These are phyloP conservation scores for Botia almorhae DNA, from an alignment of 2,797 vertebrate species.

Conservation along the genomic window DNA sequence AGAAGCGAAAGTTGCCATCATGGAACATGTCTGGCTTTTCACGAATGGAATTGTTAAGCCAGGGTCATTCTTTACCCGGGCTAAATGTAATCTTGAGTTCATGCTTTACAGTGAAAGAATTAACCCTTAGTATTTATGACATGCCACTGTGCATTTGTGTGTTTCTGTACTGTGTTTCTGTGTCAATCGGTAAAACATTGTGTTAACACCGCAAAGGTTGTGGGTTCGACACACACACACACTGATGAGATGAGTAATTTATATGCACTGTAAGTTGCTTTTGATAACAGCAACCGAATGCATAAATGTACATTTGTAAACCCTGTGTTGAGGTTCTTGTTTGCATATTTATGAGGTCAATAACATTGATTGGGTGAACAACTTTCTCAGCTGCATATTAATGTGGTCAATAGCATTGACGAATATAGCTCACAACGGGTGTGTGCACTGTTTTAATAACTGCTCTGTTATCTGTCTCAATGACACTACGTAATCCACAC, in stretches of 20 bases:
- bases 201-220: too few species aligned
- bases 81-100: neutral
- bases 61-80: too few species aligned
- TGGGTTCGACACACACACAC: too few species aligned
- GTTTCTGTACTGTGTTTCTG: too few species aligned
- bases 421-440: neutral
- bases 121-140: neutral
- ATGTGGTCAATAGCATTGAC: neutral
- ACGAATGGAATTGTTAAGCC: neutral
- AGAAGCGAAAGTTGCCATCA: neutral
- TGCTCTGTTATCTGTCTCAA: neutral
- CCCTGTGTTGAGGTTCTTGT: neutral
- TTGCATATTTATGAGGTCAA: slow-evolving; percentile 12
- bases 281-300: too few species aligned
- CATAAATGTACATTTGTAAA: neutral
- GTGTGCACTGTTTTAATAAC: neutral
- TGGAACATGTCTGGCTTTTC: neutral
- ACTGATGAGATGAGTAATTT: too few species aligned
- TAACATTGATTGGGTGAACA: neutral
- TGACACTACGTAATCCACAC: neutral
- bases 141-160: too few species aligned
- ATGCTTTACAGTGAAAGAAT: neutral
- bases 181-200: too few species aligned
- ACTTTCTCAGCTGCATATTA: neutral
- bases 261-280: too few species aligned